Conservation (phyloP, 2,888 invertebrate species). For the Orthonychiurus folsomi region DNA sequence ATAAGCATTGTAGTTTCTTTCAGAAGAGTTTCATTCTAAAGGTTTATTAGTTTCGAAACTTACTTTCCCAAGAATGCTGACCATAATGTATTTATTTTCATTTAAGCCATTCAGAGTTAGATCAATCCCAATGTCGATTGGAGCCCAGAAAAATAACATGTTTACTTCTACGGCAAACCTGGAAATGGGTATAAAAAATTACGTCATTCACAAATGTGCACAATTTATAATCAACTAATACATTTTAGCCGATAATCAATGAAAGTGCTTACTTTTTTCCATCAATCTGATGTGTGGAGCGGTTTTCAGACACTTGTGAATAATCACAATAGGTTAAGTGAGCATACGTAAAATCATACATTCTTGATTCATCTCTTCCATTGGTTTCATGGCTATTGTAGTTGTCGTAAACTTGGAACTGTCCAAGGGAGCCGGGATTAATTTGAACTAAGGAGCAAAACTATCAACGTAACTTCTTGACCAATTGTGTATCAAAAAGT, state of each 20-base stretch:
- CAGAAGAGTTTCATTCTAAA: background rate
- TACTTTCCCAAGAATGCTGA: slow-evolving; percentile 12
- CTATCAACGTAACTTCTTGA: no score
- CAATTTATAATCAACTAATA: background rate
- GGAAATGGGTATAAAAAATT: background rate
- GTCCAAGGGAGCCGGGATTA: background rate
- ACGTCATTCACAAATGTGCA: no score
- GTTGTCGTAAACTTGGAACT: background rate
- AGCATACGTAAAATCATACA: slow-evolving; percentile 7
- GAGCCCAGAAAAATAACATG: slow-evolving; percentile 7
- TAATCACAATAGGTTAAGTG: slow-evolving; percentile 2
- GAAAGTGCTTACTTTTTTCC: slow-evolving; percentile 5
- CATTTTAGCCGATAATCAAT: background rate
- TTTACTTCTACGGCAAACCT: slow-evolving; percentile 12
- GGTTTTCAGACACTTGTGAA: background rate
- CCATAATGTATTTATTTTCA: slow-evolving; percentile 7
- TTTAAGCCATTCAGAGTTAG: background rate
- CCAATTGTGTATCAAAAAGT: background rate
- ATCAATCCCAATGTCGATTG: slow-evolving; percentile 10
- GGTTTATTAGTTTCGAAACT: no score
- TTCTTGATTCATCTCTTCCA: background rate
- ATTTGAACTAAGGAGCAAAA: slow-evolving; percentile 1
- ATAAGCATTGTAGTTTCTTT: background rate
- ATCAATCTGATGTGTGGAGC: slow-evolving; percentile 6
- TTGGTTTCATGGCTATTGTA: background rate